Conservation (phyloP, 2,888 invertebrate genomes). For the Coremacera marginata region DNA sequence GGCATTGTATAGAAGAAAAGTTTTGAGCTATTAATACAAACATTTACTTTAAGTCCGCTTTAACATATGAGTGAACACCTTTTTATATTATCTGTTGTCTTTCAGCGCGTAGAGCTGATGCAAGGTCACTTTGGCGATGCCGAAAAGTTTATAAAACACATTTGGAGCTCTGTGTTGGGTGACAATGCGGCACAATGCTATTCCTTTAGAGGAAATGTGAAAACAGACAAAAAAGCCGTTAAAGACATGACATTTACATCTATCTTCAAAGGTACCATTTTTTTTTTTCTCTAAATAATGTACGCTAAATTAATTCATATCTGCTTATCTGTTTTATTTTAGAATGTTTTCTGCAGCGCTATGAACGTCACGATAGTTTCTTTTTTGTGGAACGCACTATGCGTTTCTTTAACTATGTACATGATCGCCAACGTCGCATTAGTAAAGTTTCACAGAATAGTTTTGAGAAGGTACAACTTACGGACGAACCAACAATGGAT, state of each 20-base stretch:
- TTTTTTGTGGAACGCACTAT: constrained; percentile 39
- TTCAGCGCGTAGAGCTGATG: constrained; percentile 40
- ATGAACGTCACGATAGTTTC: constrained; percentile 28
- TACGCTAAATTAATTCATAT: background rate
- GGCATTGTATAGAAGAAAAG: too few relatives aligned
- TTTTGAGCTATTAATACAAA: too few relatives aligned
- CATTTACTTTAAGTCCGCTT: too few relatives aligned
- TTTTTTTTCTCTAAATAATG: background rate
- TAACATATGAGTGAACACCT: too few relatives aligned
- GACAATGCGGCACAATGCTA: constrained; percentile 35
- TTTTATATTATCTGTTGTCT: background rate
- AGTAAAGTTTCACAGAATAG: background rate
- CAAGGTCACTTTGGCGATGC: constrained; percentile 37
- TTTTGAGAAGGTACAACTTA: background rate
- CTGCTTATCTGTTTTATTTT: background rate
- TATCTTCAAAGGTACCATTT: constrained; percentile 38
- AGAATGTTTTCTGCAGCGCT: constrained; percentile 41
- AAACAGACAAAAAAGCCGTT: constrained; percentile 38
- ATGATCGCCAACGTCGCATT: constrained; percentile 34
- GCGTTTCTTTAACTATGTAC: constrained; percentile 41
- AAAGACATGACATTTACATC: constrained; percentile 38
- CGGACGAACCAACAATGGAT: background rate
- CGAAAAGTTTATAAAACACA: constrained; percentile 41
- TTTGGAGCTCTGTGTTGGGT: constrained; percentile 37
- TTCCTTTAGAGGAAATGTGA: constrained; percentile 38